Conservation (phyloP, 2,797 vertebrate genomes). For the Chaenodraco wilsoni region DNA sequence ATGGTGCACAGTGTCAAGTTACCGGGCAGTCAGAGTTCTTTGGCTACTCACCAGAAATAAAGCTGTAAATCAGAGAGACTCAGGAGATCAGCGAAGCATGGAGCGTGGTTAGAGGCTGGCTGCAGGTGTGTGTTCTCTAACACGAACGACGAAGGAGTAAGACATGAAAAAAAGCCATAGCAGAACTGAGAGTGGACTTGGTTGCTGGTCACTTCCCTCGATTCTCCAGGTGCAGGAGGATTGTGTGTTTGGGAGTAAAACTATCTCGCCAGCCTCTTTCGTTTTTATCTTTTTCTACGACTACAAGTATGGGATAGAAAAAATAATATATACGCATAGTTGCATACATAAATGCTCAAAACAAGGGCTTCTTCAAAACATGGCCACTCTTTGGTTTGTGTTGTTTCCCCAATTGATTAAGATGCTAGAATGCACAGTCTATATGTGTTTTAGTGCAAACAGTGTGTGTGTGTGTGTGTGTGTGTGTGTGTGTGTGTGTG, state of each 20-base stretch:
- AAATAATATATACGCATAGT: neutral
- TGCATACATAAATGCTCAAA: slow-evolving; percentile 44
- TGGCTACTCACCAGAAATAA: slow-evolving; percentile 69
- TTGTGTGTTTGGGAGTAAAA: slow-evolving; percentile 52
- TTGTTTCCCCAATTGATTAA: slow-evolving; percentile 51
- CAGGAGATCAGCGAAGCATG: slow-evolving; percentile 78
- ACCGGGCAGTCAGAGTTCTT: slow-evolving; percentile 63
- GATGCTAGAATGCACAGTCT: slow-evolving; percentile 31
- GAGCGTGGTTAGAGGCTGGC: slow-evolving; percentile 69
- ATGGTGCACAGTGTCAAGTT: slow-evolving; percentile 58
- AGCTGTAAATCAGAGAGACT: slow-evolving; percentile 78
- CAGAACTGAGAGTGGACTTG: slow-evolving; percentile 72
- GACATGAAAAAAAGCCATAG: slow-evolving; percentile 67
- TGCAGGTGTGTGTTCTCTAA: slow-evolving; percentile 82
- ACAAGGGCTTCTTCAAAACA: slow-evolving; percentile 58
- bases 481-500: slow-evolving; percentile 37
- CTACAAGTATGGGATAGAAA: neutral
- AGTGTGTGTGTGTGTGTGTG: slow-evolving; percentile 12
- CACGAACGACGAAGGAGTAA: slow-evolving; percentile 52
- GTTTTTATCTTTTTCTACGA: neutral
- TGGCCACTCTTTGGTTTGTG: slow-evolving; percentile 59
- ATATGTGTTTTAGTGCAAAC: slow-evolving; percentile 48
- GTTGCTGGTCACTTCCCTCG: slow-evolving; percentile 70
- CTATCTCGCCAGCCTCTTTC: neutral
- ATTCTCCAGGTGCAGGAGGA: slow-evolving; percentile 72